Conservation (phyloP, 2,888 invertebrate genomes). For the Troglohyphantes excavatus region DNA sequence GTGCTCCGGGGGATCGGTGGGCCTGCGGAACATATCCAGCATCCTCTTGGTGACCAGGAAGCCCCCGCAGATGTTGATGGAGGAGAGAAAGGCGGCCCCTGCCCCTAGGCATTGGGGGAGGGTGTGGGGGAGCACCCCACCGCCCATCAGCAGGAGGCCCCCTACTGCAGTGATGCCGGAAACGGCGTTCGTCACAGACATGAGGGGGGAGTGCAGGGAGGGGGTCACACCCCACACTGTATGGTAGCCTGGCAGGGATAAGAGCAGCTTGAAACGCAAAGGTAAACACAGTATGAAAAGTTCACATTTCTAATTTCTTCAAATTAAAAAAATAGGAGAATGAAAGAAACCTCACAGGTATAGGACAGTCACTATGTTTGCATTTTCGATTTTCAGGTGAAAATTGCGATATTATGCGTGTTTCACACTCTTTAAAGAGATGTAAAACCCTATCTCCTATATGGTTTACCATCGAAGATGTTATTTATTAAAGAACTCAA, state of each 20-base stretch:
- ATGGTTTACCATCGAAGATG: too few relatives aligned
- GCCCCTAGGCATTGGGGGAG: constrained; percentile 90
- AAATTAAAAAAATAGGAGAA: too few relatives aligned
- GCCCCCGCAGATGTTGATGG: constrained; percentile 95
- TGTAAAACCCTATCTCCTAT: too few relatives aligned
- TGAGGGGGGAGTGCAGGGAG: constrained; percentile 93
- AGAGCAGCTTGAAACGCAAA: too few relatives aligned
- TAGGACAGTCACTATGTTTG: too few relatives aligned
- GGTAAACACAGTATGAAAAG: too few relatives aligned
- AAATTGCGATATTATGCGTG: too few relatives aligned
- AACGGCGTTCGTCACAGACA: constrained; percentile 96
- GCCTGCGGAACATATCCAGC: constrained; percentile 93
- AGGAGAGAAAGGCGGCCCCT: constrained; percentile 92
- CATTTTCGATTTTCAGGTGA: too few relatives aligned
- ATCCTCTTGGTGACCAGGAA: constrained; percentile 94
- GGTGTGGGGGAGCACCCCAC: constrained; percentile 89
- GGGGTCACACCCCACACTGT: constrained; percentile 96
- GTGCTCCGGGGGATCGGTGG: constrained; percentile 93
- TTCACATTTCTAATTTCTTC: too few relatives aligned
- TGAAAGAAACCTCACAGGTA: too few relatives aligned
- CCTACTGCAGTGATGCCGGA: constrained; percentile 96
- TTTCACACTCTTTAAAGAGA: too few relatives aligned
- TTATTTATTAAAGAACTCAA: too few relatives aligned
- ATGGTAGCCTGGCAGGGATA: constrained; percentile 86
- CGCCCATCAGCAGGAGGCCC: constrained; percentile 92